A percentile compares a stretch with the other conserved stretches of the same genome.
These are phyloP conservation scores for Acrossocheilus wenchowensis DNA, from an alignment of 2,797 vertebrate genomes.

Conservation along the genomic window DNA sequence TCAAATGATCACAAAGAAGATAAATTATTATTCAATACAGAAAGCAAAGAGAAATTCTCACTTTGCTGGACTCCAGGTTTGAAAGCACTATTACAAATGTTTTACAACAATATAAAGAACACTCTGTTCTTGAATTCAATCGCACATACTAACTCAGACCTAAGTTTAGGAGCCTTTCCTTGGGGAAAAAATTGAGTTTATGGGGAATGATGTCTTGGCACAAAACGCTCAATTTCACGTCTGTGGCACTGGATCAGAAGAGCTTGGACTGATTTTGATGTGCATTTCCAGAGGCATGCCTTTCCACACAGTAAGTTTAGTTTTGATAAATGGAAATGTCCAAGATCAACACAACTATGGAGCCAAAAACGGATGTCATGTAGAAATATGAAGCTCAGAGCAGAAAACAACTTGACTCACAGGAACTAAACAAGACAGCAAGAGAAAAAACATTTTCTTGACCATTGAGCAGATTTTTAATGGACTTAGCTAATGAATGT, in stretches of 20 bases:
- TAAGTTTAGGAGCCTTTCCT: conserved; percentile 29
- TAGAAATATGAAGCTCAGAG: conserved; percentile 34
- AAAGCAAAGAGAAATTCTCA: not conserved
- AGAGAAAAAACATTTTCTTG: conserved; percentile 18
- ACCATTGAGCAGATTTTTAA: not conserved
- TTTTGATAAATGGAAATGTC: conserved; percentile 56
- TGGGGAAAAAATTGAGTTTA: conserved; percentile 19
- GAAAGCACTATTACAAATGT: not conserved
- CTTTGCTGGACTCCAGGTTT: not conserved
- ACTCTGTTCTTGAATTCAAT: not conserved
- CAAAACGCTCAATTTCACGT: conserved; percentile 50
- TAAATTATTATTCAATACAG: not conserved
- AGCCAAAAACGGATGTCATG: conserved; percentile 55
- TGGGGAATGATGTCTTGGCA: conserved; percentile 49
- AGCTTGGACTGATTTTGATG: conserved; percentile 40
- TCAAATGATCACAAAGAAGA: not conserved
- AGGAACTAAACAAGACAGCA: conserved; percentile 45
- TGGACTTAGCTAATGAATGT: conserved; percentile 21
- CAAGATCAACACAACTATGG: conserved; percentile 31
- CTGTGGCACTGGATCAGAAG: conserved; percentile 61
- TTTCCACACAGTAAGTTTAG: conserved; percentile 57
- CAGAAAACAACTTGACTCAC: conserved; percentile 35
- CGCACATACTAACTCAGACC: not conserved
- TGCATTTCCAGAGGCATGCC: conserved; percentile 50
- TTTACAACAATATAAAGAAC: conserved; percentile 30